Percentiles rank a stretch among this genome's conserved stretches.
phyloP scores from a whole-genome alignment of 2,113 vertebrate genomes.

The Lathamus discolor region DNA sequence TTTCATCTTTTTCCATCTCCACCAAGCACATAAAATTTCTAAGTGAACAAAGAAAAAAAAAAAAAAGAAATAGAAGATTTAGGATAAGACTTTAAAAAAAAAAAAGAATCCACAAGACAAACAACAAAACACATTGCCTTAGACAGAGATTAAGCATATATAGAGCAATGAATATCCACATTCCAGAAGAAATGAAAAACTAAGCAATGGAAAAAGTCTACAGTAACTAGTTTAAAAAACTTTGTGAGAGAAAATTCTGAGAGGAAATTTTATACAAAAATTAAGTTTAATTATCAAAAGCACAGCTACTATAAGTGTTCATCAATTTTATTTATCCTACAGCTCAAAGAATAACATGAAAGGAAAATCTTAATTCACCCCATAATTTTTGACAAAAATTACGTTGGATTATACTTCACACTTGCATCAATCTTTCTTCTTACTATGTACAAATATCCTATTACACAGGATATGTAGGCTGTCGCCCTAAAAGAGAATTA shows the following conservation, averaged over 20 bases:
- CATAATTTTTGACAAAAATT: background rate
- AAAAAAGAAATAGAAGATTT: background rate
- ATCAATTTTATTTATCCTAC: background rate
- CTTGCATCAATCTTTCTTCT: background rate
- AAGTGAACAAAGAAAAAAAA: background rate
- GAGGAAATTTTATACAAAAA: background rate
- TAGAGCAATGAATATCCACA: background rate
- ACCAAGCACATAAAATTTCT: conserved; percentile 57
- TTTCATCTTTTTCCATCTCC: conserved; percentile 63
- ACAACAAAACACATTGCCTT: background rate
- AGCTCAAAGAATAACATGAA: background rate
- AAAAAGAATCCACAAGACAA: background rate
- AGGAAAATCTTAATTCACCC: background rate
- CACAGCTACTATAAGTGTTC: background rate
- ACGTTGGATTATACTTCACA: background rate
- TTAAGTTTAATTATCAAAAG: background rate
- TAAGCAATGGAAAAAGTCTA: background rate
- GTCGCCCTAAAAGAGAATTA: background rate
- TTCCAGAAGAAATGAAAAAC: background rate
- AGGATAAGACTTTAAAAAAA: background rate
- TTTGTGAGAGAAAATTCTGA: background rate
- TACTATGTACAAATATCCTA: background rate
- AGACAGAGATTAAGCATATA: background rate
- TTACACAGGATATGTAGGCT: background rate
- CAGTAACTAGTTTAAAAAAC: background rate